Evolutionary conservation across 1,140 invertebrate species (phyloP).

Genomic region (Chelonus insularis): DNA sequence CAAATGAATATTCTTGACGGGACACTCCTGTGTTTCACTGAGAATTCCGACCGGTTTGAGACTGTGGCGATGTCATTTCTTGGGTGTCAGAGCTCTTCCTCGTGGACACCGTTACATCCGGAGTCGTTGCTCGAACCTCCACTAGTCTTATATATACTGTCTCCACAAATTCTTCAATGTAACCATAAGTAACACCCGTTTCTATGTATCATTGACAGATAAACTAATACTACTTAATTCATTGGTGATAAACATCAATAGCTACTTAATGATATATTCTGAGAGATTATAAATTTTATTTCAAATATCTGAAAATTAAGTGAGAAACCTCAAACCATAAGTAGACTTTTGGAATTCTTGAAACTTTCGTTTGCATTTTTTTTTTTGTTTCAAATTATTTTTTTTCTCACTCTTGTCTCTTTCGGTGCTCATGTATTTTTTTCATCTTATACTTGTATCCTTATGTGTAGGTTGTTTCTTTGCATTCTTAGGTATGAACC

Average conservation of each 20-base stretch:
- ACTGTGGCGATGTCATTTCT: constrained; percentile 7
- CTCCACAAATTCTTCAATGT: not conserved
- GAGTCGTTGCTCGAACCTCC: constrained; percentile 15
- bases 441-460: constrained; percentile 15
- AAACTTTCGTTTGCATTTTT: constrained; percentile 17
- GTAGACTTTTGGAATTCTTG: constrained; percentile 24
- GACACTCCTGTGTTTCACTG: not conserved
- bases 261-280: too few relatives aligned
- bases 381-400: not conserved
- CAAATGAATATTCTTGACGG: not conserved
- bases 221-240: not conserved
- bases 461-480: constrained; percentile 8
- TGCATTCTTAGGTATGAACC: not conserved
- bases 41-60: constrained; percentile 3
- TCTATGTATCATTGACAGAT: not conserved
- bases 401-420: not conserved
- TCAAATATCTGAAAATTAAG: not conserved
- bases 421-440: constrained; percentile 15
- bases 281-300: not conserved
- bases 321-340: constrained; percentile 34
- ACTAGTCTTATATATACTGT: not conserved
- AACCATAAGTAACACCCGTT: not conserved
- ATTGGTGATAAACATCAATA: not conserved
- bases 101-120: constrained; percentile 16
- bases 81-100: constrained; percentile 10